Base-by-base conservation (phyloP, 2,797 vertebrate genomes). In the Bryconaethiops microstoma region DNA sequence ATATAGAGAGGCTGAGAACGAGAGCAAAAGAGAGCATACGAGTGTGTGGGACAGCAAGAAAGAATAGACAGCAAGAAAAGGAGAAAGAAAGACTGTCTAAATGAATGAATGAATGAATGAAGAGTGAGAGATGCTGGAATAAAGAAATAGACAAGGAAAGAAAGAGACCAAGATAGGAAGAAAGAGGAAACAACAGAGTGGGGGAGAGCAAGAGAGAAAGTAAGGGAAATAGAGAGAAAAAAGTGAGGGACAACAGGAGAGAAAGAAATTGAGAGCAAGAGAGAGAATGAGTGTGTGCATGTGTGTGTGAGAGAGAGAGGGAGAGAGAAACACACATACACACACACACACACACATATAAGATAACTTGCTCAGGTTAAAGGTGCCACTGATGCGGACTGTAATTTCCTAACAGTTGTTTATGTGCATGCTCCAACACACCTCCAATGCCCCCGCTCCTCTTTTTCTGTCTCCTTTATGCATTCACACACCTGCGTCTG, bases 311-410 rank as follows among this genome's bases (percentile, higher is more conserved):
- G 19, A n/a, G n/a, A n/a, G n/a, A 60, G n/a, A 60, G 2, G 63
- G 21, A 80, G 29, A 29, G 29, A 29, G 29, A 29, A 29, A 29
- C 29, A 29, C 29, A 29, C 29, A 29, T 3, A 29, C 29, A 29
- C 29, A 29, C 3, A 7, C 2, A 7, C 1, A 57, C 2, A 21
- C 1, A 77, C 76, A 68, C 77, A 78, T 65, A 23, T 54, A 79
- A 74, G 8, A 42, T 42, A 8, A n/a, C n/a, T n/a, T 42, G 40
- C 60, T 54, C 42, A 65, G 78, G 55, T 70, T 78, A 57, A 83
- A 75, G 71, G 65, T 81, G 76, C 68, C 52, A 54, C 55, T 78
- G 59, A 72, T 78, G 72, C 76, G 76, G 57, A 69, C 60, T 77
- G 70, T 74, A 73, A 73, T 79, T 73, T 64, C 71, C 25, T 54